Conservation (phyloP, 2,797 vertebrate species). For the Sebastes alutus region DNA sequence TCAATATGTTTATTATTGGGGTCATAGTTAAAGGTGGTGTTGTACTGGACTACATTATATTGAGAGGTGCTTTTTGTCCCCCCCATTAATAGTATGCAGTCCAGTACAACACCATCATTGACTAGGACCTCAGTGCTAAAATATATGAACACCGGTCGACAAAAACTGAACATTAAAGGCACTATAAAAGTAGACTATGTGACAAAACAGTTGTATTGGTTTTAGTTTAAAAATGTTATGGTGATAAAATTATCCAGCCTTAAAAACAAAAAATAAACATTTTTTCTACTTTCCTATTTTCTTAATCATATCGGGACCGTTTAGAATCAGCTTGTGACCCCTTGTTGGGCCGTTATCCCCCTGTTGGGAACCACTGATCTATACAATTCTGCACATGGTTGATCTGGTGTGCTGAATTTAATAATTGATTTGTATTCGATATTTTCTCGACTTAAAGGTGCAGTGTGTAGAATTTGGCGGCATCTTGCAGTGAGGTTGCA, state of each 20-base stretch:
- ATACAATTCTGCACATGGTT: neutral
- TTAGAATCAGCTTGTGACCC: neutral
- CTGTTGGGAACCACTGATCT: neutral
- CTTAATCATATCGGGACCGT: neutral
- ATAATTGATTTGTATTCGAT: neutral
- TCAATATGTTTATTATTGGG: too few relatives aligned
- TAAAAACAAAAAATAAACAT: accelerated
- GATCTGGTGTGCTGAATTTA: neutral
- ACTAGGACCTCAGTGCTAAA: neutral
- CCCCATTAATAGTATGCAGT: accelerated
- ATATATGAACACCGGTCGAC: neutral
- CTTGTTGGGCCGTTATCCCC: neutral
- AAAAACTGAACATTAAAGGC: neutral
- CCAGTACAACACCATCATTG: neutral
- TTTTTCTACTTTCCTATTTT: neutral
- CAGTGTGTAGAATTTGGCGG: too few relatives aligned
- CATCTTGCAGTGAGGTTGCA: too few relatives aligned
- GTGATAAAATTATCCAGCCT: neutral
- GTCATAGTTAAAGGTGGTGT: neutral
- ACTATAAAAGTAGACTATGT: neutral
- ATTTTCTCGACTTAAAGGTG: neutral
- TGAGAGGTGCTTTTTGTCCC: neutral
- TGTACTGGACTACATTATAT: neutral
- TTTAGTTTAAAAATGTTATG: too few relatives aligned
- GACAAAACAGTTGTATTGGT: neutral